A percentile compares a stretch with the other conserved stretches of the same genome.
phyloP scores from a whole-genome alignment of 2,113 vertebrate species.

The Sapajus apella region DNA sequence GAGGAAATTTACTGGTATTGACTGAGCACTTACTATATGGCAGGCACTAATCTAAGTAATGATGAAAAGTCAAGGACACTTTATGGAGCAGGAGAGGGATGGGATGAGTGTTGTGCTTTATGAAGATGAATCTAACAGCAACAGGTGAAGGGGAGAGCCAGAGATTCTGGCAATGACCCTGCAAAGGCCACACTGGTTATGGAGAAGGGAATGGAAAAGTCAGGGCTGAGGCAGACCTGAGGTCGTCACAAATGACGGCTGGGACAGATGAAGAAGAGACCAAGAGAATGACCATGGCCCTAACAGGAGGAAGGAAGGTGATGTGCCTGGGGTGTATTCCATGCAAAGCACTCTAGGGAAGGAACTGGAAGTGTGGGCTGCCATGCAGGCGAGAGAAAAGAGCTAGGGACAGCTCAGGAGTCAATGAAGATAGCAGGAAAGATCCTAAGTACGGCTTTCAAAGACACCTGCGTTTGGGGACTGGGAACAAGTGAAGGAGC shows the following conservation, averaged over 20 bases:
- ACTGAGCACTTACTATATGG: background rate
- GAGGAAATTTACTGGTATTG: background rate
- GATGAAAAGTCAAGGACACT: background rate
- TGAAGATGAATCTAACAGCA: background rate
- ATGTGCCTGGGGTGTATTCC: accelerated
- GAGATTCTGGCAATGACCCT: accelerated
- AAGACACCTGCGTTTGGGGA: background rate
- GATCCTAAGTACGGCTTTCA: background rate
- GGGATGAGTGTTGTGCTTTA: background rate
- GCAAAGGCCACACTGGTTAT: too few species aligned
- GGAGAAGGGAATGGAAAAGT: background rate
- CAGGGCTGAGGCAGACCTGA: background rate
- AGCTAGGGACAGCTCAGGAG: background rate
- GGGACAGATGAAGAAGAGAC: background rate
- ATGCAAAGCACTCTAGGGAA: accelerated
- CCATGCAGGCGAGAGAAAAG: accelerated
- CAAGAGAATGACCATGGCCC: background rate
- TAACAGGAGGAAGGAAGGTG: too few species aligned
- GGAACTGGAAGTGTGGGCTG: accelerated
- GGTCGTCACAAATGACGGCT: background rate
- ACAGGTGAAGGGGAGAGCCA: background rate
- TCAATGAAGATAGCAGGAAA: background rate
- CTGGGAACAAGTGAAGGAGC: background rate
- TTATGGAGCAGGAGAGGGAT: background rate
- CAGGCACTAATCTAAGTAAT: background rate